phyloP scores from a whole-genome alignment of 2,888 invertebrate genomes.

The Myopa testacea region DNA sequence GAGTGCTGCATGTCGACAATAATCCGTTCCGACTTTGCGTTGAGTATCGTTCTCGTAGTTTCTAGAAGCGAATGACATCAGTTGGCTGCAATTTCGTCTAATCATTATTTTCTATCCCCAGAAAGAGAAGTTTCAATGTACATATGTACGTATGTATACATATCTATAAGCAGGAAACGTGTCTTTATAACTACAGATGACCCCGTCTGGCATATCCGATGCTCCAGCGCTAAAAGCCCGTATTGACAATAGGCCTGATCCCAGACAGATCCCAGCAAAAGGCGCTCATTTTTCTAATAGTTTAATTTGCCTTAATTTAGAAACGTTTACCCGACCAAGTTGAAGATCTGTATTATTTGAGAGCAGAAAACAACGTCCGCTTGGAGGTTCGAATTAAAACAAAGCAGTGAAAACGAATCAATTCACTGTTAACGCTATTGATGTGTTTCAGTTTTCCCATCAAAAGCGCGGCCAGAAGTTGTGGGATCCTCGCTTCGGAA shows the following conservation, averaged over 20 bases:
- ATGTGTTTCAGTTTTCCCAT: slow-evolving; percentile 5
- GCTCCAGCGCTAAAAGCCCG: too few species aligned
- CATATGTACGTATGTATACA: too few species aligned
- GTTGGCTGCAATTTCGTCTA: background rate
- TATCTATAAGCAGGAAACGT: too few species aligned
- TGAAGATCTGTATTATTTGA: slow-evolving; percentile 39
- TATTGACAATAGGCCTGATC: background rate
- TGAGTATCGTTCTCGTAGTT: slow-evolving; percentile 8
- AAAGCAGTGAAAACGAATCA: slow-evolving; percentile 34
- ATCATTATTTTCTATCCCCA: too few species aligned
- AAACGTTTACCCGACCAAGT: slow-evolving; percentile 59
- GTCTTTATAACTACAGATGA: too few species aligned
- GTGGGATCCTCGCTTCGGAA: slow-evolving; percentile 54
- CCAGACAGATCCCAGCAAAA: slow-evolving; percentile 39
- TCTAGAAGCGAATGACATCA: background rate
- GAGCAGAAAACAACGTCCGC: slow-evolving; percentile 14
- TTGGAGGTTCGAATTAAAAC: slow-evolving; percentile 20
- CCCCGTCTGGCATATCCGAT: too few species aligned
- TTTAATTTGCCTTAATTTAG: slow-evolving; percentile 67
- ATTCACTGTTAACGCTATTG: slow-evolving; percentile 27
- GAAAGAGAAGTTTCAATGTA: too few species aligned
- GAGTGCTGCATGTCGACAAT: slow-evolving; percentile 27
- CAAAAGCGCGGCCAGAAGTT: slow-evolving; percentile 25
- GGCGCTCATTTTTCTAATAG: slow-evolving; percentile 59
- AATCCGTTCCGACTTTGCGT: slow-evolving; percentile 15